Percentiles rank a stretch among this genome's conserved stretches.
Conservation (phyloP, 2,888 invertebrate species). For the Scrobipalpa costella region DNA sequence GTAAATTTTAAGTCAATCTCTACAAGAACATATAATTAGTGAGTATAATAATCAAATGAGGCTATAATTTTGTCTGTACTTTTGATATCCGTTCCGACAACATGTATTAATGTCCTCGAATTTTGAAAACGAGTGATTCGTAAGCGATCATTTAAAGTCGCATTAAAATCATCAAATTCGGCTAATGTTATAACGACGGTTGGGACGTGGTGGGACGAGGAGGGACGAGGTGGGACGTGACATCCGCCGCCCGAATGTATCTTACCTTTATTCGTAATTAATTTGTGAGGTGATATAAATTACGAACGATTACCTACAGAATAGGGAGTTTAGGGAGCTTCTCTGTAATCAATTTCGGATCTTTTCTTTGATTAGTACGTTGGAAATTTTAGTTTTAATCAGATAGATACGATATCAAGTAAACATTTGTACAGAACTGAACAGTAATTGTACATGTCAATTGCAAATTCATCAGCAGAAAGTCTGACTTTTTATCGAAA, state of each 20-base stretch:
- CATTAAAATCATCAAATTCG: slow-evolving; percentile 45
- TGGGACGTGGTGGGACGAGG: not conserved
- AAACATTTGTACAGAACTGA: no score
- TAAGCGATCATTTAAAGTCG: slow-evolving; percentile 51
- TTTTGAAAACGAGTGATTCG: slow-evolving; percentile 32
- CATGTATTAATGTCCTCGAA: slow-evolving; percentile 24
- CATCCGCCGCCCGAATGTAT: slow-evolving; percentile 33
- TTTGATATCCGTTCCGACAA: slow-evolving; percentile 13
- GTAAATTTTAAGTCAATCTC: not conserved
- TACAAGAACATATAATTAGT: not conserved
- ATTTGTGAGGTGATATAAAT: slow-evolving; percentile 26
- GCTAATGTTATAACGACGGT: slow-evolving; percentile 43
- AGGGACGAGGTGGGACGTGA: slow-evolving; percentile 34
- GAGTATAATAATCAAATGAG: slow-evolving; percentile 15
- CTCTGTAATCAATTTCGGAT: slow-evolving; percentile 12
- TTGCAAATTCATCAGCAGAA: no score
- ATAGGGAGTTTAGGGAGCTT: slow-evolving; percentile 13
- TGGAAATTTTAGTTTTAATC: not conserved
- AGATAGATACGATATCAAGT: no score
- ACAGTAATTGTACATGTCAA: no score
- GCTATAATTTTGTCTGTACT: slow-evolving; percentile 15
- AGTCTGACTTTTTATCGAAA: no score
- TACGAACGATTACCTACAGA: slow-evolving; percentile 21
- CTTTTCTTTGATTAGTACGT: slow-evolving; percentile 3
- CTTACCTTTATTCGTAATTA: slow-evolving; percentile 15